These are phyloP conservation scores for Columba janthina DNA, from an alignment of 2,113 vertebrate species.

Conservation along the genomic window DNA sequence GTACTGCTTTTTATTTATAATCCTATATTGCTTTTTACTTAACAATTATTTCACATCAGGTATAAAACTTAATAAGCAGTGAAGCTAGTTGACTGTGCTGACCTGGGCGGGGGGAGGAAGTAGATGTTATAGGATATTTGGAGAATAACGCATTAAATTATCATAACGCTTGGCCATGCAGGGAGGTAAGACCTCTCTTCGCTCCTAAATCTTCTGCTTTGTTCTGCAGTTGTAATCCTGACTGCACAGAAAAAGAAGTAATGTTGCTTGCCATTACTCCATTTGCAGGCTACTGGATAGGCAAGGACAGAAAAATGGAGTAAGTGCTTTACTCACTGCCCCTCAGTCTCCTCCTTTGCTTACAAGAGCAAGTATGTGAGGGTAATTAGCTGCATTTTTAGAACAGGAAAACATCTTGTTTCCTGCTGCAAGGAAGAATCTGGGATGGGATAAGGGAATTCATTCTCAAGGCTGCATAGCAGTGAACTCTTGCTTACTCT, in stretches of 20 bases:
- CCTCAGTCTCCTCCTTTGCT: neutral
- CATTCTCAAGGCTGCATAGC: neutral
- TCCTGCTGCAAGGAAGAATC: neutral
- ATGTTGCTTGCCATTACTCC: neutral
- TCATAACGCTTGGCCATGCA: neutral
- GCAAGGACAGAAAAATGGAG: neutral
- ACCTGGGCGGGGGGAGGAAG: neutral
- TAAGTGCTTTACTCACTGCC: neutral
- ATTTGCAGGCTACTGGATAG: neutral
- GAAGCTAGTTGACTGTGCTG: neutral
- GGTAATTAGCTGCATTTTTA: neutral
- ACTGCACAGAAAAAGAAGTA: neutral
- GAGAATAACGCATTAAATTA: neutral
- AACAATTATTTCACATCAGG: neutral
- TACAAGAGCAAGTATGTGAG: neutral
- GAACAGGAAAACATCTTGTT: neutral
- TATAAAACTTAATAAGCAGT: neutral
- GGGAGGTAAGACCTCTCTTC: neutral
- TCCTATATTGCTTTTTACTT: neutral
- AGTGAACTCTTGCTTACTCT: neutral
- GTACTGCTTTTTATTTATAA: neutral
- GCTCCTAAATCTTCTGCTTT: neutral
- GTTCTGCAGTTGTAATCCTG: neutral
- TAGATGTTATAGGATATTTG: neutral
- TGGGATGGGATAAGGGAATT: neutral